phyloP scores from a whole-genome alignment of 2,113 vertebrate genomes.

The Muntiacus muntjak region DNA sequence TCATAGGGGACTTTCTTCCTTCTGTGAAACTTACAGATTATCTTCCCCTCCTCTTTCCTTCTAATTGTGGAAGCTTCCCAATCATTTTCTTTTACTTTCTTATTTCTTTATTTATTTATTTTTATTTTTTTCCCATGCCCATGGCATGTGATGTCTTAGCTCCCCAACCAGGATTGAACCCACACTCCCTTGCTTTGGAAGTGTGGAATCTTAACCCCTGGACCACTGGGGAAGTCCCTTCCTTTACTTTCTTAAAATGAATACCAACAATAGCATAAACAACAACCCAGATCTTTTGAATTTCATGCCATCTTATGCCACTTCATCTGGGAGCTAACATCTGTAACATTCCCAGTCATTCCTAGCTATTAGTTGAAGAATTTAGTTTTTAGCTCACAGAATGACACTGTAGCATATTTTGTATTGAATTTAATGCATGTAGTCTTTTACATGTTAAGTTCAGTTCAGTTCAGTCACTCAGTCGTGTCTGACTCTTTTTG shows the following conservation, averaged over 20 bases:
- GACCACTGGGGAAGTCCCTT: not conserved
- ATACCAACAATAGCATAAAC: not conserved
- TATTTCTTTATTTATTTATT: not conserved
- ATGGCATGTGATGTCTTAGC: not conserved
- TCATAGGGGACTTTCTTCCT: not conserved
- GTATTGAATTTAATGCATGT: not conserved
- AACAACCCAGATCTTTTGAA: not conserved
- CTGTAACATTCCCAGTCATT: not conserved
- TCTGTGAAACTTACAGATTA: not conserved
- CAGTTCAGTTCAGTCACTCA: no score
- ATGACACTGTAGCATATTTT: not conserved
- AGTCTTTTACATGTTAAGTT: not conserved
- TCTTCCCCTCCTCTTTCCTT: not conserved
- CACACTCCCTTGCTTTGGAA: not conserved
- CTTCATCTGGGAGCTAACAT: not conserved
- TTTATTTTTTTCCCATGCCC: rapidly evolving
- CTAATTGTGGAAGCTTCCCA: not conserved
- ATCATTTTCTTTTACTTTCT: not conserved
- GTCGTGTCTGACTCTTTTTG: no score
- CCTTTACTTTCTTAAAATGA: not conserved
- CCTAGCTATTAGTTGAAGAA: not conserved
- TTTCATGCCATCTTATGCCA: not conserved
- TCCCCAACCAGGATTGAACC: not conserved
- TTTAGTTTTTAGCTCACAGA: not conserved
- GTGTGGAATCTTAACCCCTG: not conserved